These are phyloP conservation scores for Carcinoscorpius rotundicauda DNA, from an alignment of 1,140 invertebrate genomes.

Conservation along the genomic window DNA sequence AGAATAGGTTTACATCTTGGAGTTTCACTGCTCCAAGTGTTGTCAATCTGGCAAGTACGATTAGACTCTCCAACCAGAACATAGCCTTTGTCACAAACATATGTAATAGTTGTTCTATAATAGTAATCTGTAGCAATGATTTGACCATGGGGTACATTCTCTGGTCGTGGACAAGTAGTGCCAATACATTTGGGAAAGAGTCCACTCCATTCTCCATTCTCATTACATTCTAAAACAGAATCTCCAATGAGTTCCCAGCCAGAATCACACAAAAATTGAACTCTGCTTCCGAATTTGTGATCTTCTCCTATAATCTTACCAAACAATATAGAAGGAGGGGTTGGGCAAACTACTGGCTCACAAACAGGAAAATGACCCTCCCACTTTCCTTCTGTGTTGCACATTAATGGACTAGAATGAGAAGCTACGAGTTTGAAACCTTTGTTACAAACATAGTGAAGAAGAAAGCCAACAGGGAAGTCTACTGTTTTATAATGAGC, in stretches of 20 bases:
- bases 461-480: conserved; percentile 10
- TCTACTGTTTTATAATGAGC: conserved; percentile 3
- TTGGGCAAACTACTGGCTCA: conserved; percentile 12
- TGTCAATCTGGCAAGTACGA: conserved; percentile 16
- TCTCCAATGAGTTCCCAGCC: conserved; percentile 65
- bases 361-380: conserved; percentile 48
- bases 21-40: conserved; percentile 29
- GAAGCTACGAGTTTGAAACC: conserved; percentile 15
- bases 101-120: conserved; percentile 15
- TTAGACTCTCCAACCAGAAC: conserved; percentile 9
- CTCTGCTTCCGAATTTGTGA: conserved; percentile 67
- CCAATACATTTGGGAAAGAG: conserved; percentile 51
- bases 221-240: conserved; percentile 48
- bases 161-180: conserved; percentile 14
- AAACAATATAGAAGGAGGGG: conserved; percentile 27
- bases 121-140: conserved; percentile 11
- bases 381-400: conserved; percentile 69
- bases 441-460: conserved; percentile 14
- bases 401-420: conserved; percentile 40
- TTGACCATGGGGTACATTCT: conserved; percentile 11
- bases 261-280: conserved; percentile 74
- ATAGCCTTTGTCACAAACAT: conserved; percentile 15
- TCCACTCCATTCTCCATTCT: conserved; percentile 69
- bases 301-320: conserved; percentile 75
- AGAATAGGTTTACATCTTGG: conserved; percentile 27